Evolutionary conservation across 2,113 vertebrate species (phyloP).

Genomic region (Eptesicus fuscus): DNA sequence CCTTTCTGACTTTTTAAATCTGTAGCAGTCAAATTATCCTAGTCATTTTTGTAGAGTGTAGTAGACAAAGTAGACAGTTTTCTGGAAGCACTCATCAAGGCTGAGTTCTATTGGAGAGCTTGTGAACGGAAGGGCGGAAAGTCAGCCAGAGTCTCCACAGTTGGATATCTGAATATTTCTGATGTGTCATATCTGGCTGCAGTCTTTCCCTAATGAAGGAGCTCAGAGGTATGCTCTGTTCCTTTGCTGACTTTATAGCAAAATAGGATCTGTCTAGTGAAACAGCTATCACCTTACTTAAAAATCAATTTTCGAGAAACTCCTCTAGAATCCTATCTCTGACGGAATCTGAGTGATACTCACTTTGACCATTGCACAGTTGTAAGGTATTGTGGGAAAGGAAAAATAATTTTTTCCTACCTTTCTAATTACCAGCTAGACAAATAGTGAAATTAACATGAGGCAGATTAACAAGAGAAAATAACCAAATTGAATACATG

Average conservation of each 20-base stretch:
- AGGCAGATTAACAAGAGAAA: background rate
- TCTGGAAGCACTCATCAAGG: background rate
- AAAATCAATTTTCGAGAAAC: slow-evolving; percentile 38
- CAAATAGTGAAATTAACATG: background rate
- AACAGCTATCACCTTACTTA: slow-evolving; percentile 3
- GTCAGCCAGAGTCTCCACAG: background rate
- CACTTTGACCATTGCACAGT: background rate
- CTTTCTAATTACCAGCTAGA: background rate
- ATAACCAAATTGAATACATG: background rate
- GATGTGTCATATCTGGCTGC: background rate
- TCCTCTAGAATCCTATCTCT: background rate
- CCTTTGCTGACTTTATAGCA: background rate
- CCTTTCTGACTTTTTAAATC: slow-evolving; percentile 8
- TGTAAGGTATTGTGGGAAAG: background rate
- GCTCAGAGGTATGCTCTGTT: background rate
- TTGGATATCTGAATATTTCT: slow-evolving; percentile 20
- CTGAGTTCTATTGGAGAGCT: background rate
- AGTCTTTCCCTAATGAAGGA: slow-evolving; percentile 35
- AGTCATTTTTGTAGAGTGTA: background rate
- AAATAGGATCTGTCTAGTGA: background rate
- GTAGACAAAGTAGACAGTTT: background rate
- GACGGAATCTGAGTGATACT: background rate
- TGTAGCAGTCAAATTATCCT: slow-evolving; percentile 40
- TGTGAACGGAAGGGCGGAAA: background rate
- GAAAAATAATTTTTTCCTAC: background rate